Base-by-base conservation (phyloP, 2,888 invertebrate species). In the Tanypteryx hageni region DNA sequence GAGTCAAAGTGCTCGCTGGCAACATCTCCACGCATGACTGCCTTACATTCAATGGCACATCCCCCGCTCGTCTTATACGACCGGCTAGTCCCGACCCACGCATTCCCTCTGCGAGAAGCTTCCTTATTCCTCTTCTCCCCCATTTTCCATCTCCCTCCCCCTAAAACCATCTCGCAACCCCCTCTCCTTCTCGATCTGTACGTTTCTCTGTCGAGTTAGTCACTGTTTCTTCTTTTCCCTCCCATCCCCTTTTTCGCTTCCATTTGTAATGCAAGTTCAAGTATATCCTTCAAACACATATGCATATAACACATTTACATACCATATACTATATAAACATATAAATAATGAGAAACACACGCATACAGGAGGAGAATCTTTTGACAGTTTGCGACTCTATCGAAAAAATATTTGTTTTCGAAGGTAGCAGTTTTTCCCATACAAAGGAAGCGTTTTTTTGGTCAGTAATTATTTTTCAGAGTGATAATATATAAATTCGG, bases 11-110 rank as follows among this genome's bases (percentile, higher is more conserved):
- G 76, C 76, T 76, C 27, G 76, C 27, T 76, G 22, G 76, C 76
- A 76, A 76, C 76, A 76, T 76, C 76, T 76, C 76, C 76, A 76
- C 76, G 76, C 76, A 76, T 76, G 76, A 76, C 76, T 76, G 76
- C 22, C 76, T 76, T 76, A 76, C 76, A 76, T 76, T 76, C 76
- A 76, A 76, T 76, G 76, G 76, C 76, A 27, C 27, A 22, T 22
- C 27, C 76, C 13, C 44, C 44, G 44, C 44, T 44, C 44, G 44
- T 44, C 44, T 44, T 44, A 44, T 44, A 44, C 44, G 44, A 44
- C 44, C 44, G 44, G 44, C 5, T 44, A 1, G 22, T 27, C 13
- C 13, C 76, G 76, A 76, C 76, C 76, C 76, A 18, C 64, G 64
- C 64, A 64, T 22, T 13, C 76, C 76, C 76, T 5, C 14, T 10